Evolutionary conservation across 2,113 vertebrate species (phyloP).

Genomic region (Melanostigma gelatinosum): DNA sequence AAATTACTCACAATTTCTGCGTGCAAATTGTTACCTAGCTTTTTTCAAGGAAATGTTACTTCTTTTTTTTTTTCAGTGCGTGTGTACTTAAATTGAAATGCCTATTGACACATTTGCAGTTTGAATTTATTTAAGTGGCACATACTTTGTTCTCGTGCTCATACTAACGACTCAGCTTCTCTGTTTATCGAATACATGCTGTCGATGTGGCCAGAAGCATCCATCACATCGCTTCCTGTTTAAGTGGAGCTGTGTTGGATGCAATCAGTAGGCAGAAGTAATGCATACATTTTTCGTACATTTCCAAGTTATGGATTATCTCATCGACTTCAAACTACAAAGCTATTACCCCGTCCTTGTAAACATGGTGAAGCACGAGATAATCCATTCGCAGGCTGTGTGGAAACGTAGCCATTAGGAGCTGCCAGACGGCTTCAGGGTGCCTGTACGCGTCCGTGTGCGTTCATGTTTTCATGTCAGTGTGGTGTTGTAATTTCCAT

Average conservation of each 20-base stretch:
- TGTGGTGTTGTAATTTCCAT: constrained; percentile 24
- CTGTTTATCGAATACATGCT: neutral
- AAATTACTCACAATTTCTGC: too few relatives aligned
- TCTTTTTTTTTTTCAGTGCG: too few relatives aligned
- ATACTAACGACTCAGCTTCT: neutral
- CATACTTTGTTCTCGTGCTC: neutral
- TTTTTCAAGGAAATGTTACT: too few relatives aligned
- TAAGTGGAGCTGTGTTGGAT: neutral
- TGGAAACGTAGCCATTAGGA: neutral
- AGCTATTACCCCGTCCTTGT: neutral
- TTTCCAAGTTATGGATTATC: neutral
- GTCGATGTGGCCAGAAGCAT: neutral
- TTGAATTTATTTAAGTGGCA: neutral
- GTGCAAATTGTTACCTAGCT: too few relatives aligned
- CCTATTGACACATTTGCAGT: neutral
- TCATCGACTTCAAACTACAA: neutral
- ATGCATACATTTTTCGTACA: neutral
- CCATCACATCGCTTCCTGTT: neutral
- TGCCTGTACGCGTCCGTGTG: neutral
- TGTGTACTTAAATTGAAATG: neutral
- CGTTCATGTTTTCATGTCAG: constrained; percentile 15
- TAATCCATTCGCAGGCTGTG: neutral
- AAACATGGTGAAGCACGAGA: neutral
- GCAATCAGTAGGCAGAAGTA: neutral
- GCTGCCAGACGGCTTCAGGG: neutral